Evolutionary conservation across 1,140 invertebrate species (phyloP).

Genomic region (Aleiodes sp.): DNA sequence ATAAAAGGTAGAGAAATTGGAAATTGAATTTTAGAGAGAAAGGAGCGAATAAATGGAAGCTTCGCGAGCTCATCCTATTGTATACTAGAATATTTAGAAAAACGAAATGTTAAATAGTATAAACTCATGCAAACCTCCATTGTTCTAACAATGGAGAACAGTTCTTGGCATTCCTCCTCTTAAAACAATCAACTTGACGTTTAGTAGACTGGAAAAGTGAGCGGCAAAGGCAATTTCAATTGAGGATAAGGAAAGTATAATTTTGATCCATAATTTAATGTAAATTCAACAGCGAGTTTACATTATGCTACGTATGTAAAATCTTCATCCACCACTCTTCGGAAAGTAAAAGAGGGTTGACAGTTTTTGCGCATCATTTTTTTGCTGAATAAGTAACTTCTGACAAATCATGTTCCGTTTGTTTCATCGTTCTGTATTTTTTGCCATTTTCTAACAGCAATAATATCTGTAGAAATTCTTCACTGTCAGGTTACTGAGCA

Average conservation of each 20-base stretch:
- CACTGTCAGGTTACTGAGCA: neutral
- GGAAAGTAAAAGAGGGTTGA: neutral
- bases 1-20: neutral
- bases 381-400: conserved; percentile 4
- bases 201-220: neutral
- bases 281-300: neutral
- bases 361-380: neutral
- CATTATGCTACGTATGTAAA: conserved; percentile 7
- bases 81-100: too few species aligned
- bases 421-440: neutral
- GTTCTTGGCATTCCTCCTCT: too few species aligned
- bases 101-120: too few species aligned
- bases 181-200: too few species aligned
- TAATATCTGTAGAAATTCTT: neutral
- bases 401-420: too few species aligned
- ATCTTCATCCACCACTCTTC: neutral
- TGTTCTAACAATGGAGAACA: too few species aligned
- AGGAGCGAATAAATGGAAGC: too few species aligned
- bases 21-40: conserved; percentile 24
- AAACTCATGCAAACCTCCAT: too few species aligned
- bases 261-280: neutral
- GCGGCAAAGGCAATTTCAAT: neutral
- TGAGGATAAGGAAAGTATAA: neutral
- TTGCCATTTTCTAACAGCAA: neutral
- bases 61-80: too few species aligned